A percentile compares a stretch with the other conserved stretches of the same genome.
Conservation (phyloP, 1,140 invertebrate species). For the Papilio aristodemus region DNA sequence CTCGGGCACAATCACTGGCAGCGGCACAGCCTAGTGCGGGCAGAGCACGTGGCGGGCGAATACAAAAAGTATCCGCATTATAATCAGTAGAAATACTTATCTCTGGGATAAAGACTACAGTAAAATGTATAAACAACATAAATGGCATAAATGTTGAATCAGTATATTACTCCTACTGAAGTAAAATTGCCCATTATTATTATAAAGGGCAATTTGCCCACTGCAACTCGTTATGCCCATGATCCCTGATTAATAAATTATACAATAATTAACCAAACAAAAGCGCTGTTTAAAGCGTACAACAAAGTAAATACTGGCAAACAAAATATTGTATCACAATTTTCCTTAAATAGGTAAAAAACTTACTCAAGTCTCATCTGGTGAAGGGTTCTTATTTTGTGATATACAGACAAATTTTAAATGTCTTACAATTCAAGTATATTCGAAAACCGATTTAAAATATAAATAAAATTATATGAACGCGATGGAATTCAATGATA, state of each 20-base stretch:
- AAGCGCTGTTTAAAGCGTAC: not conserved
- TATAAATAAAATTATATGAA: not conserved
- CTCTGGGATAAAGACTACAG: not conserved
- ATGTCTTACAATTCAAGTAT: not conserved
- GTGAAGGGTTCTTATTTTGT: too few relatives aligned
- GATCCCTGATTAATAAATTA: not conserved
- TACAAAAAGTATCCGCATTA: not conserved
- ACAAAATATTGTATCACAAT: constrained; percentile 1
- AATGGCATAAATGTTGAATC: not conserved
- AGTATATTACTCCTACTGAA: not conserved
- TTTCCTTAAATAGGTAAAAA: constrained; percentile 9
- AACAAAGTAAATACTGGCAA: not conserved
- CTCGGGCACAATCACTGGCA: not conserved
- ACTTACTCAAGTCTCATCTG: not conserved
- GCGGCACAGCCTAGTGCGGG: not conserved
- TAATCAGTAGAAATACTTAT: not conserved
- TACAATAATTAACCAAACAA: not conserved
- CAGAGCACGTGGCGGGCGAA: not conserved
- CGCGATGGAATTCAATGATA: not conserved
- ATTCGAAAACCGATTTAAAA: not conserved
- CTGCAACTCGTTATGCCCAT: not conserved
- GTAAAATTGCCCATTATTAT: not conserved
- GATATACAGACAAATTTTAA: too few relatives aligned
- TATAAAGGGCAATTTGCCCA: not conserved
- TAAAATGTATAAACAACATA: not conserved